A percentile compares a stretch with the other conserved stretches of the same genome.
Conservation (phyloP, 2,888 invertebrate species). For the Allacma fusca region DNA sequence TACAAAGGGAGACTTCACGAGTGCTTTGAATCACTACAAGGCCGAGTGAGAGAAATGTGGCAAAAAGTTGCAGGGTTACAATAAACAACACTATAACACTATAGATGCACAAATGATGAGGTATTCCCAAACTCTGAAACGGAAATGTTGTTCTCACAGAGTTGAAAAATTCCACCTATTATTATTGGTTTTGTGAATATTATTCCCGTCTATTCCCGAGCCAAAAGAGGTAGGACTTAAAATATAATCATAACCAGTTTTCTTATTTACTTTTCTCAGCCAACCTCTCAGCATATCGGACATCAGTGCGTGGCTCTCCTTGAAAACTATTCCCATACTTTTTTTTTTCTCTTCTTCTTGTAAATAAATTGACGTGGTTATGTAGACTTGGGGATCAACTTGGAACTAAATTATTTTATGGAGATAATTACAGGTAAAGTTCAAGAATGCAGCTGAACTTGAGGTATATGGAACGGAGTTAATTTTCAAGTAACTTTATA, state of each 20-base stretch:
- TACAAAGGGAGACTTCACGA: background rate
- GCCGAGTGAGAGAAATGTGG: background rate
- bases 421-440: conserved; percentile 3
- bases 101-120: no score
- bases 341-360: no score
- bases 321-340: background rate
- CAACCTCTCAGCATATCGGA: background rate
- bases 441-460: background rate
- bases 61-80: background rate
- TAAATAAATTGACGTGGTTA: background rate
- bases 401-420: background rate
- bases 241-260: background rate
- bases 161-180: background rate
- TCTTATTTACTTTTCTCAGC: background rate
- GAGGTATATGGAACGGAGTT: background rate
- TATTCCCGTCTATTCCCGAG: no score
- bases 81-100: no score
- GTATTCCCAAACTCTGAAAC: background rate
- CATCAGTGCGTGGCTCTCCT: background rate
- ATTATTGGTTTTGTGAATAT: no score
- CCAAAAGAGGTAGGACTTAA: background rate
- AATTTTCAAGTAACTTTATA: no score
- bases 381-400: no score
- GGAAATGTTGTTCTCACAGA: background rate
- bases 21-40: background rate